phyloP scores from a whole-genome alignment of 2,113 vertebrate species.

The Platichthys flesus region DNA sequence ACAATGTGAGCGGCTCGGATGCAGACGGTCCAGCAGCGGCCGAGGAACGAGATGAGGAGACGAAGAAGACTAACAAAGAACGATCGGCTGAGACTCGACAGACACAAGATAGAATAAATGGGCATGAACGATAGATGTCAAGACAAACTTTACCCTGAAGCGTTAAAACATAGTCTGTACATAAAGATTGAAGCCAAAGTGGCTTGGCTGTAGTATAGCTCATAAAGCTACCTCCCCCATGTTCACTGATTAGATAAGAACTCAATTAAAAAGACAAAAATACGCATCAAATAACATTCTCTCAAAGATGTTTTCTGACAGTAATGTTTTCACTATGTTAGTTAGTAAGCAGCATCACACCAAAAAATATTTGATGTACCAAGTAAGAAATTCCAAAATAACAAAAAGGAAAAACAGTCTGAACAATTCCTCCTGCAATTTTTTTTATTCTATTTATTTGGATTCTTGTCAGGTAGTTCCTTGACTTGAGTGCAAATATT shows the following conservation, averaged over 20 bases:
- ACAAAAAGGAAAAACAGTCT: too few species aligned
- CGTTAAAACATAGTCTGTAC: background rate
- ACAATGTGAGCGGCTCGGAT: slow-evolving; percentile 40
- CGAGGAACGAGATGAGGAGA: slow-evolving; percentile 29
- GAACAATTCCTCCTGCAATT: background rate
- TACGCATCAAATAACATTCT: too few species aligned
- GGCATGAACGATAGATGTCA: slow-evolving; percentile 14
- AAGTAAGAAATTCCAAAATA: too few species aligned
- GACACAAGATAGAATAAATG: background rate
- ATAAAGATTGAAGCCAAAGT: background rate
- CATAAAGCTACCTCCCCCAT: too few species aligned
- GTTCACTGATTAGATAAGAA: too few species aligned
- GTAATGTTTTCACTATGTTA: too few species aligned
- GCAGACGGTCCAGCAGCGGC: slow-evolving; percentile 27
- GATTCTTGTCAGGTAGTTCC: background rate
- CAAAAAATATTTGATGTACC: too few species aligned
- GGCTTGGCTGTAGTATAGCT: too few species aligned
- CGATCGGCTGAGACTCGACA: background rate
- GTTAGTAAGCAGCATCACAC: too few species aligned
- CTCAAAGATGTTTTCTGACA: too few species aligned
- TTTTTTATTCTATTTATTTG: too few species aligned
- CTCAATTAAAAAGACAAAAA: too few species aligned
- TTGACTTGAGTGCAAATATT: background rate
- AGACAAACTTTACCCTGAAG: background rate
- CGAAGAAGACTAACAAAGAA: background rate